Evolutionary conservation across 2,888 invertebrate species (phyloP), one percentile per base, ranked within the genome.

Genomic region (Andrena bucephala): DNA sequence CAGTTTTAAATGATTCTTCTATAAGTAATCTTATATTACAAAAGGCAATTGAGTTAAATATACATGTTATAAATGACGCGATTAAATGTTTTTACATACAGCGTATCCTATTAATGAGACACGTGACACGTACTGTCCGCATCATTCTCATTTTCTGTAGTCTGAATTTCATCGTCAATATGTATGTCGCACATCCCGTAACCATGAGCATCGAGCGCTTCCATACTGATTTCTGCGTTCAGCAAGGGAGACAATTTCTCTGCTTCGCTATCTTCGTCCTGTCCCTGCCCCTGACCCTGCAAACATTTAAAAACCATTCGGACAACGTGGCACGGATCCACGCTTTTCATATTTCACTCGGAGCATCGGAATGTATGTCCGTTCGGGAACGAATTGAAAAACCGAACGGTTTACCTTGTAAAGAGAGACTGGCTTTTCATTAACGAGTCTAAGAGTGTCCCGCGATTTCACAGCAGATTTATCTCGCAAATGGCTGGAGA

Each of bases 181-280:
- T 94, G 93, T 24, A 91, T 90, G 71, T 94, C 94, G 73, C 92
- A 91, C 60, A 93, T 91, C 77, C 90, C 90, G 76, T 89, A 91
- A 78, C 87, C 90, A 62, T 90, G 91, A 16, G 89, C 83, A 72
- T 93, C 92, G 3, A 92, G 81, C 72, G 91, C 90, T 76, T 94
- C 94, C 13, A 93, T 92, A 73, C 92, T 93, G 4, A 92, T 92
- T 2, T 92, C 91, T 50, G 94, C 92, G 70, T 95, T 95, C 29
- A 98, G 94, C 48, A 98, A 94, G 24, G 98, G 98, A 24, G 97
- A 97, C 73, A 97, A 94, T 88, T 97, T 96, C 94, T 98, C 98
- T 67, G 96, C 96, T 93, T 98, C 97, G 92, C 97, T 97, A 92
- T 97, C 97, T 87, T 97, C 97, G 90, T 97, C 97, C 62, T 95